Base-by-base conservation (phyloP, 37 sponge, comb jelly and placozoan species). In the Dysidea cf. avara region DNA sequence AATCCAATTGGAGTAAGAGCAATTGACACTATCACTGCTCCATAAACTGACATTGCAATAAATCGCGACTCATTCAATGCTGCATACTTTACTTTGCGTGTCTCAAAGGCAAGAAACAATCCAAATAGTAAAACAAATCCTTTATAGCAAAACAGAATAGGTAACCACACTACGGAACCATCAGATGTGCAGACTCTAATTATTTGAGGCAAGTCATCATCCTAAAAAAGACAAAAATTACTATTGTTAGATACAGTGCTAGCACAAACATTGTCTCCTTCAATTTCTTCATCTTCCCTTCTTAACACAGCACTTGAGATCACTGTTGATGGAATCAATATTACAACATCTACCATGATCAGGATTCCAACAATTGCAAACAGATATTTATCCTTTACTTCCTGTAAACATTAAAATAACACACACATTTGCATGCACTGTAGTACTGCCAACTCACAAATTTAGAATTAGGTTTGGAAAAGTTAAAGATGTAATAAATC, bases 331-430 rank as follows among this genome's bases (percentile, higher is more conserved):
- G 65, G 7, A 2, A 66, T 62, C n/a, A 87, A 49, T 39, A 77
- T 81, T 32, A 80, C 37, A 18, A 75, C 36, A 30, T 87, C 87
- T 17, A 69, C 26, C 11, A 37, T 14, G 4, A 87, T 32, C 39
- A 81, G 53, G 11, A 69, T 56, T 26, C 76, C 82, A 37, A 87
- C 64, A 59, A 81, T 31, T 51, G 58, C 32, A 52, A 87, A 63
- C 34, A 87, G 29, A n/a, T 77, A 53, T 58, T 68, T 64, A 49
- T 87, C 77, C 56, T 76, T 70, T n/a, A 87, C 56, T 1, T 68
- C 25, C 87, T 87, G 54, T 1, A 74, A 4, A 30, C n/a, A n/a
- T n/a, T n/a, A n/a, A n/a, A n/a, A n/a, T n/a, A n/a, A n/a, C n/a
- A n/a, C 24, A 25, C 7, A 54, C 56, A 25, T 2, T 49, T 49